Base-by-base conservation (phyloP, 2,113 vertebrate genomes). In the Neoarius graeffei region DNA sequence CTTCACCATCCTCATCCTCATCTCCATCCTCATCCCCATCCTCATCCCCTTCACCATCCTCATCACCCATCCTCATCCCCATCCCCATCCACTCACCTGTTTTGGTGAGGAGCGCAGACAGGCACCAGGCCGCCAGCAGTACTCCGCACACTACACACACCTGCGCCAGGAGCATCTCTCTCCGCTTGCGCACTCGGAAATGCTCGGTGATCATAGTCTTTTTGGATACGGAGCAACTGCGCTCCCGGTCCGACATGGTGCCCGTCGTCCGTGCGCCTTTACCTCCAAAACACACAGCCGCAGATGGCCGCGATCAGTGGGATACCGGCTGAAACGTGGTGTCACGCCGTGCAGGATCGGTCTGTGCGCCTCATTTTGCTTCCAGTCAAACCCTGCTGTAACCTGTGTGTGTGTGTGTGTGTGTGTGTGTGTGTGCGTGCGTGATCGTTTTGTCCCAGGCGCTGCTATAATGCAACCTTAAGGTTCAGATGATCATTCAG, bases 141-240 rank as follows among this genome's bases (percentile, higher is more conserved):
- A 96, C 91, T 69, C 94, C 94, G 94, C 96, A 96, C 92, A 96
- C 91, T 91, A 96, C 95, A 90, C 94, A 95, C 89, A 96, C 93
- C 90, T 97, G 96, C 89, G 94, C 95, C 56, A 94, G 92, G 83
- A 97, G 93, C 96, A 96, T 96, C 92, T 97, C 95, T 90, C 95
- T 92, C 93, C 96, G 92, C 93, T 93, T 93, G 90, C 96, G 96
- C 95, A 96, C 96, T 96, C 96, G 95, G 89, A 94, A 95, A 74
- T 93, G 94, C 90, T 90, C 89, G 69, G 87, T 73, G 20, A 92
- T 89, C 42, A 90, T 66, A 35, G 85, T 91, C 88, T 90, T 92
- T 88, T 92, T 92, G 13, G 90, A 88, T 73, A 88, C 8, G 35
- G 57, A 81, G 87, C 85, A 71, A 77, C 84, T 88, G 77, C 66